phyloP scores from a whole-genome alignment of 2,888 invertebrate species.

The Yponomeuta cagnagella region DNA sequence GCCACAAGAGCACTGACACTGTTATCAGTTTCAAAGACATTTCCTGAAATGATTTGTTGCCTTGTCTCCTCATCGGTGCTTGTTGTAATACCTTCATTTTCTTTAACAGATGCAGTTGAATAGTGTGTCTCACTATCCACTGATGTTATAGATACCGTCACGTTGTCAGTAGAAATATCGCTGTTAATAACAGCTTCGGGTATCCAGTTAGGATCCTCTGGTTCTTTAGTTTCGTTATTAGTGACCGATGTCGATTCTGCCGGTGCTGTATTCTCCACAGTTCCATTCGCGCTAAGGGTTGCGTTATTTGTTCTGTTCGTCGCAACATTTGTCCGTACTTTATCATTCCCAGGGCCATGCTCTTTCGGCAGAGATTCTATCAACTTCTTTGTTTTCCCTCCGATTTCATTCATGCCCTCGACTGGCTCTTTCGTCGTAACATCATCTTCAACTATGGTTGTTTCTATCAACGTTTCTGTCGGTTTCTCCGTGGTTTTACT shows the following conservation, averaged over 20 bases:
- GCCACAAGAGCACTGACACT: background rate
- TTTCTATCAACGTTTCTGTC: background rate
- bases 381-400: background rate
- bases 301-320: background rate
- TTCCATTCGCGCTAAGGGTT: background rate
- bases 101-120: conserved; percentile 10
- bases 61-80: background rate
- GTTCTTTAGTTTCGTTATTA: background rate
- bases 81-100: background rate
- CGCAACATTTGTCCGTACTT: background rate
- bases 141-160: background rate
- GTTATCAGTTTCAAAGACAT: background rate
- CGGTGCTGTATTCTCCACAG: background rate
- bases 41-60: background rate
- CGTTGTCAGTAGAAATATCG: background rate
- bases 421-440: background rate
- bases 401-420: background rate
- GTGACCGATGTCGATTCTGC: background rate
- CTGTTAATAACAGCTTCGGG: background rate
- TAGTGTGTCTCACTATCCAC: background rate
- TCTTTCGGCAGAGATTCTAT: background rate
- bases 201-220: background rate
- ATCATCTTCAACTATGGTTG: background rate
- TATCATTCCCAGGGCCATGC: background rate
- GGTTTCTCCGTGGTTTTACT: background rate